Evolutionary conservation across 2,797 vertebrate species (phyloP), one percentile per base, ranked within the genome.

Genomic region (Leptatherina wallacei): DNA sequence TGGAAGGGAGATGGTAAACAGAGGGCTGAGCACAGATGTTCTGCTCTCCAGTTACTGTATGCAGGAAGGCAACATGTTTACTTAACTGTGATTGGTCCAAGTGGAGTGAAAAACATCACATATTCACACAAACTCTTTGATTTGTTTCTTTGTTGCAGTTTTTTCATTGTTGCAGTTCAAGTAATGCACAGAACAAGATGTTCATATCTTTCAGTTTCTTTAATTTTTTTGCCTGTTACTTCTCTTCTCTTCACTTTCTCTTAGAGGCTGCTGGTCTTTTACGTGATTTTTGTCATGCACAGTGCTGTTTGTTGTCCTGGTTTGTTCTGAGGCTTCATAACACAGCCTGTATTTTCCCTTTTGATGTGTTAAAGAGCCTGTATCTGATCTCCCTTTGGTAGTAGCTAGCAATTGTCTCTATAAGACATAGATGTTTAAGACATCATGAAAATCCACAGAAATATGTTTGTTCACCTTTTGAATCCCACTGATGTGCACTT

Each of bases 41-140:
- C 51, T 76, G 73, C 76, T 88, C 84, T 75, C 47, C 38, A 32
- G 35, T 78, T 87, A 75, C 36, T 47, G 69, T 40, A 75, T 49
- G 69, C 44, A 73, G 71, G 67, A 80, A 77, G 72, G 80, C 56
- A 91, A 90, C 91, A 89, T 93, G 93, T 95, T 94, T 93, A 93
- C 89, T 85, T 65, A 59, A 4, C 70, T 73, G 65, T 80, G 78
- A 90, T 87, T 94, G 87, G 89, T 71, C 61, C 74, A 66, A 83
- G 82, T 77, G 69, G 75, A 52, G 61, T n/a, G 68, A 82, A 81
- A 49, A 90, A 90, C 82, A 84, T 86, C 58, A 57, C 29, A 56
- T 44, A 49, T 71, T 66, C 57, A 72, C 54, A 38, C 18, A 5
- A 0, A 29, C 33, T 32, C 61, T 69, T n/a, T 49, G 20, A 24